Percentiles rank a stretch among this genome's conserved stretches.
phyloP scores from a whole-genome alignment of 2,888 invertebrate species.

The Nasonovia ribisnigri region DNA sequence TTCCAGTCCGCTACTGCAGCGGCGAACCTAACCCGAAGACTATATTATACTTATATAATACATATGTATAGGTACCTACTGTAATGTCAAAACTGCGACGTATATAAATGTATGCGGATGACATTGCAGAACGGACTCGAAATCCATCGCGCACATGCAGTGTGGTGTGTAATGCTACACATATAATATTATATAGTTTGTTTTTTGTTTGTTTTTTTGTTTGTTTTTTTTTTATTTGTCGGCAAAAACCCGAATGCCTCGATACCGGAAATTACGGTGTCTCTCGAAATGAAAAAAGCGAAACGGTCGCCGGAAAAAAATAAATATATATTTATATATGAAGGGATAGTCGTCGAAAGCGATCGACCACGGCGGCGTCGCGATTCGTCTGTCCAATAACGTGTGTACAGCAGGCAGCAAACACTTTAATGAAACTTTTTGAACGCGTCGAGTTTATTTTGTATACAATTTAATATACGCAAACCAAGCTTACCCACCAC shows the following conservation, averaged over 20 bases:
- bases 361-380: neutral
- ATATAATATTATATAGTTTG: neutral
- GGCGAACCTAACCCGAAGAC: neutral
- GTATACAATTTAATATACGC: constrained; percentile 2
- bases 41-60: neutral
- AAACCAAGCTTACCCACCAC: neutral
- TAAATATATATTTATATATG: neutral
- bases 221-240: neutral
- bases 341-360: neutral
- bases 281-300: constrained; percentile 41
- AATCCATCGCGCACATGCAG: neutral
- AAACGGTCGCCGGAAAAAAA: neutral
- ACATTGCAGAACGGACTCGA: neutral
- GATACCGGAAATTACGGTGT: constrained; percentile 38
- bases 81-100: neutral
- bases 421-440: constrained; percentile 45
- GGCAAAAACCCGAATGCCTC: neutral
- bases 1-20: neutral
- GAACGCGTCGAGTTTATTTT: constrained; percentile 27
- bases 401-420: neutral
- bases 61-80: neutral
- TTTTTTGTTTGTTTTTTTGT: neutral
- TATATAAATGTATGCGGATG: neutral
- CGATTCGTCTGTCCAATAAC: neutral
- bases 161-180: neutral